Percentiles rank a stretch among this genome's conserved stretches.
Evolutionary conservation across 2,888 invertebrate genomes (phyloP).

Genomic region (Pecten maximus): DNA sequence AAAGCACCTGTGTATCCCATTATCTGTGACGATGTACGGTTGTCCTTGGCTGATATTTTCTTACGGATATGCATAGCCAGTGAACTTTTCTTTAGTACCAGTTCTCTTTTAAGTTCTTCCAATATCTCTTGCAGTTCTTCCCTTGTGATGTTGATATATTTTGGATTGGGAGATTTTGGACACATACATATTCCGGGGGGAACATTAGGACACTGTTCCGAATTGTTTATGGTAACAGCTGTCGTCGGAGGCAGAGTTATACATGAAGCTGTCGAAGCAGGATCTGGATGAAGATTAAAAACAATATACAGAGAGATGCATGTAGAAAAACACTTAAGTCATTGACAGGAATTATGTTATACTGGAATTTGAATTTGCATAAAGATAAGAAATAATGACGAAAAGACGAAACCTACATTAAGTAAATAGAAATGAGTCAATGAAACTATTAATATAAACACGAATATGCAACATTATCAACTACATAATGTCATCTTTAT

Average conservation of each 20-base stretch:
- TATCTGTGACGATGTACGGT: background rate
- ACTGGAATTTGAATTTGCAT: no score
- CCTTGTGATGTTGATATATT: background rate
- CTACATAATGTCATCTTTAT: no score
- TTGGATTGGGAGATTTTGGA: background rate
- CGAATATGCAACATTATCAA: no score
- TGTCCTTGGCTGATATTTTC: background rate
- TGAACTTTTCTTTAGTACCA: background rate
- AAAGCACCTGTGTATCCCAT: background rate
- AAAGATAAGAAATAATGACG: no score
- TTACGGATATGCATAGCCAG: background rate
- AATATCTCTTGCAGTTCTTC: background rate
- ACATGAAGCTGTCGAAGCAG: no score
- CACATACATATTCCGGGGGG: background rate
- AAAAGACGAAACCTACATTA: no score
- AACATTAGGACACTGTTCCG: background rate
- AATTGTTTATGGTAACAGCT: background rate
- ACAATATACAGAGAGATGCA: no score
- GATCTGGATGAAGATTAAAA: no score
- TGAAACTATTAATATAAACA: no score
- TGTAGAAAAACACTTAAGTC: no score
- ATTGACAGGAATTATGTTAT: no score
- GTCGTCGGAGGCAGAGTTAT: background rate
- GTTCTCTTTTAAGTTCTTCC: background rate
- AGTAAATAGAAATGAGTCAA: no score